Evolutionary conservation across 2,888 invertebrate genomes (phyloP), one percentile per base, ranked within the genome.

Genomic region (Cancer borealis): DNA sequence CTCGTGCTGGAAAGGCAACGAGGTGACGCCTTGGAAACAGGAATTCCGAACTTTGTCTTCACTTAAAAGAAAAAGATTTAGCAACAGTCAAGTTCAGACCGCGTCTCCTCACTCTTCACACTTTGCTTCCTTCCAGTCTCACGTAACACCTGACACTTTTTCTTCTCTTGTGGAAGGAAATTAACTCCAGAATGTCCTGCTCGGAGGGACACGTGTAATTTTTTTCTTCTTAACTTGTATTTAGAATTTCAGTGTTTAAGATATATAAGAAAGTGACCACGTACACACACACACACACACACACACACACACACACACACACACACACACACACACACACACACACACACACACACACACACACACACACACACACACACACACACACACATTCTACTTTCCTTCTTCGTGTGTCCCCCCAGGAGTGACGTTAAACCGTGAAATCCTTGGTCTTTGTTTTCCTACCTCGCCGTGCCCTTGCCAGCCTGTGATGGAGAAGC

Each of bases 61-160:
- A 26, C 73, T 73, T 73, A 73, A 73, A 73, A 73, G 73, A 73
- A 73, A 26, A 66, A 73, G 73, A 73, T 73, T 73, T 73, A 10
- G 21, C 73, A 26, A n/a, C 26, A 73, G 73, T 73, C 26, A 73
- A 73, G 6, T 73, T 73, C 26, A 26, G 26, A 73, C 73, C 73
- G 8, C 73, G 8, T 26, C n/a, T 73, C 73, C 26, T n/a, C n/a
- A 10, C 73, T 10, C 73, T 73, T 26, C 26, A 26, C 73, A 73
- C 73, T 73, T 73, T 73, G 73, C n/a, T 73, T 73, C 73, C 73
- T 73, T 73, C 73, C 73, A 73, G 26, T 73, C 73, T 73, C 73
- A 73, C 26, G n/a, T 6, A 26, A 73, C 73, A 73, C 73, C 73
- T n/a, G 5, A 5, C 73, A 73, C 73, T 26, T 26, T 73, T 39